Base-by-base conservation (phyloP, 30 jellyfish, hydroid and myxozoan genomes). In the Mastigias papua region DNA sequence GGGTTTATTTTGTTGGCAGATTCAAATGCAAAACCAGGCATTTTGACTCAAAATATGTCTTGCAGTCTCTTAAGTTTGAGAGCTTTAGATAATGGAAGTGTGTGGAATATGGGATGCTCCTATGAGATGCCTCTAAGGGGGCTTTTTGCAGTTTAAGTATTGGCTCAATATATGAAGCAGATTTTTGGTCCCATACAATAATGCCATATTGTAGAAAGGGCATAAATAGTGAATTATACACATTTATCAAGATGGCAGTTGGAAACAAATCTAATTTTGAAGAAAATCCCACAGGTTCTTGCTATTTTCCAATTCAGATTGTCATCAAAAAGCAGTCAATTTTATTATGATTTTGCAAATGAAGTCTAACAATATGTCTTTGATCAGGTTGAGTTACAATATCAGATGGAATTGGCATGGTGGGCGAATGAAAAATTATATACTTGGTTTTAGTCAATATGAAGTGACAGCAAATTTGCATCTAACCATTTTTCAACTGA, bases 241-340 rank as follows among this genome's bases (percentile, higher is more conserved):
- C 48, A 32, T 22, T 27, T 20, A 74, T 26, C 32, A 74, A 74
- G 27, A 50, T 54, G 54, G 1, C 31, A 11, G 86, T 74, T 20
- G 73, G 74, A 42, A 42, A 74, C 3, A 74, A 51, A 50, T 50
- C 73, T 74, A 9, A 74, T 54, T 30, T 50, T 34, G 86, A 74
- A 74, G 26, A 34, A 50, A 20, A 74, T 74, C 51, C 86, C 86
- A 48, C 86, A 74, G 71, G 51, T 74, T 74, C 86, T 74, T 74
- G 86, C 86, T 50, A 74, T 49, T 54, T 74, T 74, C 54, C 86
- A 74, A 74, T 19, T 30, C 11, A 74, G 86, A 50, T 74, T 32
- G 34, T 34, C 86, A 42, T 42, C 86, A 48, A 74, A 28, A 42
- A 74, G 73, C 4, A 71, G 2, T 37, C 54, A n/a, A n/a, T n/a